A percentile compares a stretch with the other conserved stretches of the same genome.
These are phyloP conservation scores for Urosaurus nigricauda DNA, from an alignment of 2,797 vertebrate species.

Conservation along the genomic window DNA sequence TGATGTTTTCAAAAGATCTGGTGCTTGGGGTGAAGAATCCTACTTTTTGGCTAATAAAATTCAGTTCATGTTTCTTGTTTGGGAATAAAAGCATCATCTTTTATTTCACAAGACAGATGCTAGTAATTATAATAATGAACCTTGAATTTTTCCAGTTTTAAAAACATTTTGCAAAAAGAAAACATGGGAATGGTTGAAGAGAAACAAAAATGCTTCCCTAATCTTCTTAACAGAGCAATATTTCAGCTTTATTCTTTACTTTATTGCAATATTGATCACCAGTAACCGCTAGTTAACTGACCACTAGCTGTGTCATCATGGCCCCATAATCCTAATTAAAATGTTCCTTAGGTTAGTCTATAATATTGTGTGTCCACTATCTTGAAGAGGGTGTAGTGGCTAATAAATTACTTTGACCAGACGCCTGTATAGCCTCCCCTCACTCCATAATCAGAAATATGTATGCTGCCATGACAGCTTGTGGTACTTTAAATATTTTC, in stretches of 20 bases:
- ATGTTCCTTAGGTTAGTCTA: not conserved
- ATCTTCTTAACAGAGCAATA: conserved; percentile 51
- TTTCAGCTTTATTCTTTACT: conserved; percentile 31
- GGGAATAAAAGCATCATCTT: conserved; percentile 22
- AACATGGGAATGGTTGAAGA: conserved; percentile 55
- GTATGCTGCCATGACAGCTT: too few relatives aligned
- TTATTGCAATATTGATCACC: too few relatives aligned
- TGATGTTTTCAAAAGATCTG: conserved; percentile 14
- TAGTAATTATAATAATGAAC: conserved; percentile 57
- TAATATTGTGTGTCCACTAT: not conserved
- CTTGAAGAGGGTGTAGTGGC: not conserved
- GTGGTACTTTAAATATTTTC: too few relatives aligned
- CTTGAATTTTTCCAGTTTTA: conserved; percentile 55
- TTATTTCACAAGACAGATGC: conserved; percentile 50
- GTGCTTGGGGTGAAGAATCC: conserved; percentile 3
- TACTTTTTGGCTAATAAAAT: conserved; percentile 47
- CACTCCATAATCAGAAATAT: not conserved
- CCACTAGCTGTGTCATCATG: not conserved
- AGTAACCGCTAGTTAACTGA: not conserved
- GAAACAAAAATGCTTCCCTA: conserved; percentile 61
- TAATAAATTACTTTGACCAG: not conserved
- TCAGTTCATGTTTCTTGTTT: conserved; percentile 44
- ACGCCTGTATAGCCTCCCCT: not conserved
- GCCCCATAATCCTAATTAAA: not conserved
- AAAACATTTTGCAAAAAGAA: conserved; percentile 33